A percentile compares a stretch with the other conserved stretches of the same genome.
These are phyloP conservation scores for Diabrotica virgifera DNA, from an alignment of 1,140 invertebrate genomes.

Conservation along the genomic window DNA sequence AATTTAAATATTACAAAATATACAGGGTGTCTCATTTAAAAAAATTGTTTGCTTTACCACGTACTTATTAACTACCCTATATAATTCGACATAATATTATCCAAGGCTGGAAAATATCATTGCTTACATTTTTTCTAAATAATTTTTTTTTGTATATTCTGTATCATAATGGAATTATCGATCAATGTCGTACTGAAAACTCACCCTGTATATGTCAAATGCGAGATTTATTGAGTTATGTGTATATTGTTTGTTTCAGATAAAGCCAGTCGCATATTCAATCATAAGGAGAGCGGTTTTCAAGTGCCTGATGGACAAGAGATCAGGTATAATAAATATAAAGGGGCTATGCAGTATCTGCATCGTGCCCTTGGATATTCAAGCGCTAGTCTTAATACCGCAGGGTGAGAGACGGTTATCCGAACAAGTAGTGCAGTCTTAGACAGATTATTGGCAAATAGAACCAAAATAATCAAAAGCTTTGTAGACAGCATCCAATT, in stretches of 20 bases:
- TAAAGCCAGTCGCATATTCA: slow-evolving; percentile 60
- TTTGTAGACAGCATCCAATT: background rate
- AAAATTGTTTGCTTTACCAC: too few relatives aligned
- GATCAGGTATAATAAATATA: slow-evolving; percentile 48
- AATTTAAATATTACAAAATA: too few relatives aligned
- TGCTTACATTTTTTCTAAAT: too few relatives aligned
- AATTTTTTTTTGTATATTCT: too few relatives aligned
- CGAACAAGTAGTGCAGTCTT: slow-evolving; percentile 19
- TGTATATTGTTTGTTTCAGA: slow-evolving; percentile 39
- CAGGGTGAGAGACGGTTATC: slow-evolving; percentile 32
- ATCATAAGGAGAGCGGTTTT: slow-evolving; percentile 62
- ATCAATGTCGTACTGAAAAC: too few relatives aligned
- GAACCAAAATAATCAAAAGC: background rate
- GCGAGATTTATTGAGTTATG: too few relatives aligned
- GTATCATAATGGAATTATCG: too few relatives aligned
- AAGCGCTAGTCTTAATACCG: slow-evolving; percentile 16
- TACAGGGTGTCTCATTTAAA: too few relatives aligned
- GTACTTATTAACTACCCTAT: too few relatives aligned
- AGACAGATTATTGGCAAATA: background rate
- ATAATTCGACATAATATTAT: too few relatives aligned
- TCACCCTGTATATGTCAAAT: too few relatives aligned
- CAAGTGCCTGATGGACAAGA: slow-evolving; percentile 54
- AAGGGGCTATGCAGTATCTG: slow-evolving; percentile 44
- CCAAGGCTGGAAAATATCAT: too few relatives aligned
- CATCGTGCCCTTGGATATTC: slow-evolving; percentile 36